Evolutionary conservation across 2,797 vertebrate species (phyloP).

Genomic region (Sebastes baramenuke): DNA sequence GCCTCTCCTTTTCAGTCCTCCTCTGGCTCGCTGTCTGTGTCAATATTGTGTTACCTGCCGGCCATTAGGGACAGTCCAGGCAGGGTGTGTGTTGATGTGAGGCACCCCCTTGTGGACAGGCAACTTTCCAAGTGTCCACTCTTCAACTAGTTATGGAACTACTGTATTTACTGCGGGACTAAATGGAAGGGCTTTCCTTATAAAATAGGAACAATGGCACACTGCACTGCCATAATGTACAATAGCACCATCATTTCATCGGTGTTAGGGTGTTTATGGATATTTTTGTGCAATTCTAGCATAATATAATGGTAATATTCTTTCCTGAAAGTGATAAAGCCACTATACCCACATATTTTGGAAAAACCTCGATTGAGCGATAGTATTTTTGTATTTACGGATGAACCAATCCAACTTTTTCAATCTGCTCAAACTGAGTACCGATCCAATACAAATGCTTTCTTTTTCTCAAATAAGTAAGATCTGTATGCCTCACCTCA

Average conservation of each 20-base stretch:
- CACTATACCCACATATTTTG: neutral
- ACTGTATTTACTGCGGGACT: neutral
- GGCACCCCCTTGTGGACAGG: slow-evolving; percentile 74
- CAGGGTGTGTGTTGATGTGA: slow-evolving; percentile 31
- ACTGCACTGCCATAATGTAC: no score
- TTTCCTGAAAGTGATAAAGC: neutral
- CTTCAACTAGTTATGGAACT: neutral
- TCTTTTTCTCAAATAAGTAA: neutral
- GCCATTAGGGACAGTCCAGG: slow-evolving; percentile 25
- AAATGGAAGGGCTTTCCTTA: neutral
- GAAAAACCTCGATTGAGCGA: neutral
- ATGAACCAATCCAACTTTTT: neutral
- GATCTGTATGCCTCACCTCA: neutral
- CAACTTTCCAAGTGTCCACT: slow-evolving; percentile 1
- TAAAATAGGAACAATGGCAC: neutral
- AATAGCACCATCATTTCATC: neutral
- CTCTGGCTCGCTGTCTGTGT: slow-evolving; percentile 7
- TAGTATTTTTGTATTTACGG: neutral
- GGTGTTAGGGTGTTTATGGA: neutral
- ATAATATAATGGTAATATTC: neutral
- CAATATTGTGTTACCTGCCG: slow-evolving; percentile 37
- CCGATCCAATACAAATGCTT: neutral
- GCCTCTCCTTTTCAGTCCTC: slow-evolving; percentile 16
- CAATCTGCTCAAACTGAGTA: neutral
- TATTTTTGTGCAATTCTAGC: neutral